phyloP scores from a whole-genome alignment of 2,797 vertebrate genomes.

The Myripristis murdjan region DNA sequence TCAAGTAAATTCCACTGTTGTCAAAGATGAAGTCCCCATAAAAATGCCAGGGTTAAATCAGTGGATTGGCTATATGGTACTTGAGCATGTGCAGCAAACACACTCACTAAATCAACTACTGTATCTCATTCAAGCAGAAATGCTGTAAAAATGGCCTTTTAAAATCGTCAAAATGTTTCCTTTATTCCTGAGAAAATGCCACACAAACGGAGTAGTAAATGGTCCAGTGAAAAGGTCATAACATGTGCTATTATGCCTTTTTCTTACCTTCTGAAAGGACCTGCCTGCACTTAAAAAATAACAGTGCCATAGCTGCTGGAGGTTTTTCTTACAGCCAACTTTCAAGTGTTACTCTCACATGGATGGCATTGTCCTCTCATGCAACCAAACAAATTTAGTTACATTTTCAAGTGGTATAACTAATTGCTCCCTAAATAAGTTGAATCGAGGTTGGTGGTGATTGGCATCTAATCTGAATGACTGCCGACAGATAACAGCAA shows the following conservation, averaged over 20 bases:
- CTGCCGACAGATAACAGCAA: neutral
- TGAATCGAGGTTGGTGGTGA: conserved; percentile 8
- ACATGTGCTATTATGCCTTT: neutral
- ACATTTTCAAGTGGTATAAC: conserved; percentile 14
- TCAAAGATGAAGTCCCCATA: conserved; percentile 61
- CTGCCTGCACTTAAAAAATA: conserved; percentile 21
- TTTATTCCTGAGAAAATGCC: conserved; percentile 48
- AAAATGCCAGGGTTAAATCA: conserved; percentile 50
- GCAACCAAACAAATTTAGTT: neutral
- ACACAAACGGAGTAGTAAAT: conserved; percentile 26
- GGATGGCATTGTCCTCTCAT: neutral
- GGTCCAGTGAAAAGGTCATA: conserved; percentile 55
- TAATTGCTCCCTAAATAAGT: conserved; percentile 5
- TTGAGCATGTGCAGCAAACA: conserved; percentile 33
- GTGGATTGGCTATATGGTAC: conserved; percentile 47
- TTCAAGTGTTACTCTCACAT: conserved; percentile 16
- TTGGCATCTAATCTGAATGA: neutral
- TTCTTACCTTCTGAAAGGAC: conserved; percentile 2
- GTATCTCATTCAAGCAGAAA: neutral
- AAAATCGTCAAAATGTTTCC: neutral
- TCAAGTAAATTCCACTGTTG: conserved; percentile 70
- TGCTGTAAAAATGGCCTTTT: conserved; percentile 17
- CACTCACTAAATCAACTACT: conserved; percentile 1
- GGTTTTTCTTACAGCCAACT: neutral
- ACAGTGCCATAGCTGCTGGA: neutral